Percentiles rank a stretch among this genome's conserved stretches.
Conservation (phyloP, 2,113 vertebrate species). For the Hirundichthys speculiger region DNA sequence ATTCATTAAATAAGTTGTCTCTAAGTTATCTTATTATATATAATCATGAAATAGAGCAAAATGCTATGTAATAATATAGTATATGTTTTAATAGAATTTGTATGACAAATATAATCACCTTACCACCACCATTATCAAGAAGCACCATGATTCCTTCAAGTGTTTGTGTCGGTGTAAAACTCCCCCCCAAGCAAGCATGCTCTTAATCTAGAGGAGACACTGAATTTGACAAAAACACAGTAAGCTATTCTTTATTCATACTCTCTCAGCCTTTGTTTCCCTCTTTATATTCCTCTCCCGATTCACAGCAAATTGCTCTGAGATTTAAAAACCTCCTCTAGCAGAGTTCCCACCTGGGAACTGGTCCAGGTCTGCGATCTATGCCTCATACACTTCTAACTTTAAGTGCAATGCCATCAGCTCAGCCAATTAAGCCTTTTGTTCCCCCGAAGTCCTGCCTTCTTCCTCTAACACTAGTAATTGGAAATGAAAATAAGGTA, state of each 20-base stretch:
- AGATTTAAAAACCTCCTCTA: slow-evolving; percentile 75
- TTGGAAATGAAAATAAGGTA: slow-evolving; percentile 69
- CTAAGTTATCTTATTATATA: no score
- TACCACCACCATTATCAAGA: no score
- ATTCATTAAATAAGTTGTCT: no score
- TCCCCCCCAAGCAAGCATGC: no score
- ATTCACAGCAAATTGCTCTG: slow-evolving; percentile 82
- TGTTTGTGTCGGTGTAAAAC: no score
- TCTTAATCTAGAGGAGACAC: no score
- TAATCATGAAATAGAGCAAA: no score
- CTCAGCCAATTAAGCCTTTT: slow-evolving; percentile 79
- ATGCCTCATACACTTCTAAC: slow-evolving; percentile 78
- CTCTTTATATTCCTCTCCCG: slow-evolving; percentile 62
- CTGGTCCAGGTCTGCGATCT: slow-evolving; percentile 71
- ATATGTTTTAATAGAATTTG: no score
- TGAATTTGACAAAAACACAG: slow-evolving; percentile 66
- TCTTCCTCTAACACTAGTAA: slow-evolving; percentile 54
- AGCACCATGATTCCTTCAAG: no score
- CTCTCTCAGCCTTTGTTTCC: slow-evolving; percentile 9
- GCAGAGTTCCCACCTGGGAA: slow-evolving; percentile 77
- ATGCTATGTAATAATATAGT: no score
- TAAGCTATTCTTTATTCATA: slow-evolving; percentile 61
- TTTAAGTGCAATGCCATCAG: slow-evolving; percentile 76
- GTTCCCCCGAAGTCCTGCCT: slow-evolving; percentile 57
- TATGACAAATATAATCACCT: no score